Percentiles rank a stretch among this genome's conserved stretches.
Conservation (phyloP, 2,797 vertebrate genomes). For the Merluccius polli region DNA sequence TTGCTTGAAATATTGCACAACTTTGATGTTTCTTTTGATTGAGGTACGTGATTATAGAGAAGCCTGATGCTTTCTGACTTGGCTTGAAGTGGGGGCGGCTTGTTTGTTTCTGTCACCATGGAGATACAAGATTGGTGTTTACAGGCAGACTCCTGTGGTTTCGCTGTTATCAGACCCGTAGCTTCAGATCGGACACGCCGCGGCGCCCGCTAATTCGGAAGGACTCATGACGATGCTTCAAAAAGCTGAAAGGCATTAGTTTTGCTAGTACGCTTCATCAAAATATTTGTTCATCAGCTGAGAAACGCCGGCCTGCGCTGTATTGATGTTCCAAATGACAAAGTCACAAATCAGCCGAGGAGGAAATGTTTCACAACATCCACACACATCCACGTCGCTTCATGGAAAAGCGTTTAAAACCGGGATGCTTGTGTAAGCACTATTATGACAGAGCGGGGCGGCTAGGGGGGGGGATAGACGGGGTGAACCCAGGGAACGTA, state of each 20-base stretch:
- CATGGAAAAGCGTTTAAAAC: constrained; percentile 7
- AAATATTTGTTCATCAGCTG: constrained; percentile 37
- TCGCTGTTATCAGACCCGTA: constrained; percentile 36
- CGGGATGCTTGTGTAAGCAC: constrained; percentile 1
- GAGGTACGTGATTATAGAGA: constrained; percentile 44
- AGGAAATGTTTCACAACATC: constrained; percentile 11
- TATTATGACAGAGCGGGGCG: constrained; percentile 27
- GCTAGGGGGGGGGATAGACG: background rate
- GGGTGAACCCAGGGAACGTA: constrained; percentile 19
- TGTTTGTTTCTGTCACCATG: constrained; percentile 56
- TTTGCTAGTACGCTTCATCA: constrained; percentile 1
- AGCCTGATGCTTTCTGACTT: constrained; percentile 23
- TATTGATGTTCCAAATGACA: constrained; percentile 32
- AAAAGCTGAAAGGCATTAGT: background rate
- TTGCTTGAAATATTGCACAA: background rate
- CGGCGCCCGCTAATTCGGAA: constrained; percentile 36
- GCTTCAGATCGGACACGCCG: background rate
- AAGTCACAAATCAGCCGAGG: constrained; percentile 28
- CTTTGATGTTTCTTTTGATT: constrained; percentile 7
- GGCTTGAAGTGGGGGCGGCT: constrained; percentile 4
- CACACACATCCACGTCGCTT: constrained; percentile 17
- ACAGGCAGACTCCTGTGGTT: constrained; percentile 23
- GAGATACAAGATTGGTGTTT: constrained; percentile 33
- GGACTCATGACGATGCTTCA: too few species aligned
- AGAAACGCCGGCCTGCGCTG: constrained; percentile 11